Evolutionary conservation across 2,797 vertebrate species (phyloP).

Genomic region (Myripristis jacobus): DNA sequence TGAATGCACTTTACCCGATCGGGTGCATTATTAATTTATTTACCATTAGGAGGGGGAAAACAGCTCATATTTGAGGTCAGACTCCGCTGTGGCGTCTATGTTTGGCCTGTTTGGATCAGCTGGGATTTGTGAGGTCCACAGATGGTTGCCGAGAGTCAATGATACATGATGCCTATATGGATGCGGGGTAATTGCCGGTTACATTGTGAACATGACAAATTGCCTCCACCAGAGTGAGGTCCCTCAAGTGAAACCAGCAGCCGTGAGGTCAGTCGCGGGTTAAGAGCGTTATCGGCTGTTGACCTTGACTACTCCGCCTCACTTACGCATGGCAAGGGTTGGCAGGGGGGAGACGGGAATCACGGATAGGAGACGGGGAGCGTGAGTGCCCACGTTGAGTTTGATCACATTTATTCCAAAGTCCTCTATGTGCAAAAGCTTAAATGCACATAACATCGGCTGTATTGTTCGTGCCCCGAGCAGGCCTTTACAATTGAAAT

Average conservation of each 20-base stretch:
- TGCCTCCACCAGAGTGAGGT: constrained; percentile 63
- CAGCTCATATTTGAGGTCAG: constrained; percentile 64
- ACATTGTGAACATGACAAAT: constrained; percentile 79
- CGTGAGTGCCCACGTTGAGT: constrained; percentile 33
- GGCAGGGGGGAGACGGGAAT: constrained; percentile 45
- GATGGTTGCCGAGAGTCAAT: constrained; percentile 75
- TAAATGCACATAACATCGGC: background rate
- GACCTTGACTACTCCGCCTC: constrained; percentile 75
- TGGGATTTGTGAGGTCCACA: constrained; percentile 73
- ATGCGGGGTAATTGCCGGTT: constrained; percentile 79
- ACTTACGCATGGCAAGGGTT: constrained; percentile 33
- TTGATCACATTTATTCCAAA: background rate
- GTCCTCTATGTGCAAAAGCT: background rate
- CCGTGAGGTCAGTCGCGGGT: constrained; percentile 71
- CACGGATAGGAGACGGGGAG: constrained; percentile 17
- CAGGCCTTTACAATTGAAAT: background rate
- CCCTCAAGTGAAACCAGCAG: constrained; percentile 73
- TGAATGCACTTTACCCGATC: constrained; percentile 17
- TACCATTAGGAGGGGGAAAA: constrained; percentile 20
- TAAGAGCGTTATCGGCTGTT: constrained; percentile 76
- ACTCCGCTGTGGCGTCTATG: constrained; percentile 65
- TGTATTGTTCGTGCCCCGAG: background rate
- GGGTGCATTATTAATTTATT: constrained; percentile 36
- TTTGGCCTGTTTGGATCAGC: constrained; percentile 72
- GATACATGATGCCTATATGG: constrained; percentile 80